These are phyloP conservation scores for Exocentrus adspersus DNA, from an alignment of 2,888 invertebrate species.

Conservation along the genomic window DNA sequence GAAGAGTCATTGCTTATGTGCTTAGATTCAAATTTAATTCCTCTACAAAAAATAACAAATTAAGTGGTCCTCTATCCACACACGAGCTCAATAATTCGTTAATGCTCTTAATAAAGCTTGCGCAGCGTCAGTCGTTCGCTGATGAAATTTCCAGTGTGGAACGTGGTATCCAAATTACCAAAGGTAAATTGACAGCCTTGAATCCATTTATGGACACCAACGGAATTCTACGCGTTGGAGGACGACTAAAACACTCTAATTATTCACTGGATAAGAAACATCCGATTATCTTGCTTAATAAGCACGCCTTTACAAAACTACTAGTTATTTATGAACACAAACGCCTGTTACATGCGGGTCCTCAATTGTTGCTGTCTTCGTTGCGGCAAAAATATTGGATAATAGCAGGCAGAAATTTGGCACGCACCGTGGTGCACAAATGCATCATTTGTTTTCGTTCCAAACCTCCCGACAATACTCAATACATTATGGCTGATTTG, in stretches of 20 bases:
- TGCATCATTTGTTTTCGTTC: neutral
- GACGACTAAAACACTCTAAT: conserved; percentile 1
- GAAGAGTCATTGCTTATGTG: no score
- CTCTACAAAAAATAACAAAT: no score
- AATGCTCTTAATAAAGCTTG: no score
- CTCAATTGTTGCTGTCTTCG: neutral
- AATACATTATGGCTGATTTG: neutral
- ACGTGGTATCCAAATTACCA: no score
- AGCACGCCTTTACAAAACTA: neutral
- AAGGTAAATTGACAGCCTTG: no score
- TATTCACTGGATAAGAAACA: conserved; percentile 5
- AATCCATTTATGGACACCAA: no score
- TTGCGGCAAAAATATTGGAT: conserved; percentile 3
- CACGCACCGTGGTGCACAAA: neutral
- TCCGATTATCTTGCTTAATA: conserved; percentile 1
- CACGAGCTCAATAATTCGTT: no score
- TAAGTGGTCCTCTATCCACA: neutral
- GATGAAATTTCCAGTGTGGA: no score
- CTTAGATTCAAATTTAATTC: no score
- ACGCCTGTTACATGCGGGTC: conserved; percentile 4
- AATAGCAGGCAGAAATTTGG: neutral
- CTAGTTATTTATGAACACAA: neutral
- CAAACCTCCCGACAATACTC: neutral
- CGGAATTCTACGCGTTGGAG: conserved; percentile 5
- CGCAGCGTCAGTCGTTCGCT: no score